phyloP scores from a whole-genome alignment of 2,888 invertebrate species.

The Dione vanillae region DNA sequence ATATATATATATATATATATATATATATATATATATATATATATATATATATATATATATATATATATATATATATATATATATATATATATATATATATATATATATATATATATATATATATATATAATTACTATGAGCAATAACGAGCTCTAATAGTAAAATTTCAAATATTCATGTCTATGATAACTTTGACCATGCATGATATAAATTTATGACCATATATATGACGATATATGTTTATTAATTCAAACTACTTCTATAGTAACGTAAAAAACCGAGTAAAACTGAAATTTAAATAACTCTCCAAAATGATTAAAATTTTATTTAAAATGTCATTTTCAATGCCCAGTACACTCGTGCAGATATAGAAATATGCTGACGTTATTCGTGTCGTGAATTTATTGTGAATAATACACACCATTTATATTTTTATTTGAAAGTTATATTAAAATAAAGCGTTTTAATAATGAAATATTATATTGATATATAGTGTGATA shows the following conservation, averaged over 20 bases:
- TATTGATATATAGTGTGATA: too few relatives aligned
- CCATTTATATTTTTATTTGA: not conserved
- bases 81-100: not conserved
- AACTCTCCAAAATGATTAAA: conserved; percentile 13
- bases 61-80: too few relatives aligned
- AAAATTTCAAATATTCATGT: too few relatives aligned
- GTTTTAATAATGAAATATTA: not conserved
- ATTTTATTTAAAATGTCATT: conserved; percentile 8
- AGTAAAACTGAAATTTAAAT: not conserved
- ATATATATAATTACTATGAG: not conserved
- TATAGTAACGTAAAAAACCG: not conserved
- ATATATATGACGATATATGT: too few relatives aligned
- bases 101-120: not conserved
- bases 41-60: too few relatives aligned
- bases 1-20: too few relatives aligned
- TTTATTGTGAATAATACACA: conserved; percentile 2
- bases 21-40: too few relatives aligned
- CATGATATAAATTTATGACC: too few relatives aligned
- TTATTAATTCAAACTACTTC: too few relatives aligned
- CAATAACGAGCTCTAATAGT: too few relatives aligned
- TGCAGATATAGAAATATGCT: conserved; percentile 13
- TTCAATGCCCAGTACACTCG: conserved; percentile 15
- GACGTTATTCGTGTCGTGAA: not conserved
- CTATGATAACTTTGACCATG: too few relatives aligned
- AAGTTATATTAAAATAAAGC: not conserved